Base-by-base conservation (phyloP, 2,113 vertebrate genomes). In the Semnornis frantzii region DNA sequence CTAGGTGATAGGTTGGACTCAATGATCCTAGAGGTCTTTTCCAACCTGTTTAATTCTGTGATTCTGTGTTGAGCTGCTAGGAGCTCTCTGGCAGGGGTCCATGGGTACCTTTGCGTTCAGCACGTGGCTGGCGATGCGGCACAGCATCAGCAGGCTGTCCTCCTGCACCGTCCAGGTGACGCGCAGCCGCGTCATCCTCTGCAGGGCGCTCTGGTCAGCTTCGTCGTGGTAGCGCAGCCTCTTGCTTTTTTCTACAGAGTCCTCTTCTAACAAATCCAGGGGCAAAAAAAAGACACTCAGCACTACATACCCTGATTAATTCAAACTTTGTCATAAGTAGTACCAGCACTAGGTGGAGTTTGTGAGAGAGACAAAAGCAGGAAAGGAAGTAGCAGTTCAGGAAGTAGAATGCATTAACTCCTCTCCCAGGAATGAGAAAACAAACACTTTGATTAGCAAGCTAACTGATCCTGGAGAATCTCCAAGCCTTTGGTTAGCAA, bases 71-170 rank as follows among this genome's bases (percentile, higher is more conserved):
- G 31, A 20, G 33, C 20, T 48, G 2, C 2, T 1, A 39, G 63
- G 50, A 39, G 8, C 52, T 11, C 21, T 0, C 0, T 4, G 34
- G 16, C 5, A 6, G 31, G 58, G 27, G 9, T 44, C 52, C 60
- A 12, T 8, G 8, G 20, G 42, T 92, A 98, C 99, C 98, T 99
- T 99, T 95, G 97, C 97, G 60, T 99, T 99, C 85, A 99, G 98
- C 73, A 99, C 97, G 6, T 98, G 98, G 30, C 98, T 98, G 42
- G 99, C 99, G 8, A 99, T 98, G 2, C 98, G 97, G 95, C 99
- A 99, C 12, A 99, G 98, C 98, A 99, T 98, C 44, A 99, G 97
- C 84, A 99, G 95, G 5, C 99, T 98, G 95, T 99, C 99, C 66
- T 99, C 99, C 74, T 98, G 98, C 19, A 98, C 92, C 0, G 98